Base-by-base conservation (phyloP, 2,888 invertebrate species). In the Keiferia lycopersicella region DNA sequence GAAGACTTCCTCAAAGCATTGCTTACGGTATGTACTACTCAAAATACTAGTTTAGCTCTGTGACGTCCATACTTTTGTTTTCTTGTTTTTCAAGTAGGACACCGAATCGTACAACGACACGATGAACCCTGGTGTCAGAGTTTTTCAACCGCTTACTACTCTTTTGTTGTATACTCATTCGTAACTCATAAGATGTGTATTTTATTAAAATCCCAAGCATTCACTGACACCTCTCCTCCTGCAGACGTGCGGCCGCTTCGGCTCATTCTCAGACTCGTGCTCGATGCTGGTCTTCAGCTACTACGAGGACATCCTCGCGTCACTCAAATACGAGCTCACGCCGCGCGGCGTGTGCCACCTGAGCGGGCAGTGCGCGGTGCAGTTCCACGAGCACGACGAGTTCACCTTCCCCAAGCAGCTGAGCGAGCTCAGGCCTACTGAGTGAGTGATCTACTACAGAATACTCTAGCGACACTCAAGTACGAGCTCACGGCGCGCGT, bases 201-300 rank as follows among this genome's bases (percentile, higher is more conserved):
- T n/a, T n/a, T n/a, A n/a, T n/a, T n/a, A n/a, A n/a, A n/a, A n/a
- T n/a, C n/a, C n/a, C n/a, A n/a, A n/a, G n/a, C n/a, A n/a, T n/a
- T n/a, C n/a, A n/a, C n/a, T n/a, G n/a, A n/a, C n/a, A n/a, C n/a
- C 18, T 8, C 50, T 22, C 22, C 8, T 11, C 45, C n/a, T 6
- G 67, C 92, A 75, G 91, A 74, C 93, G 0, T 97, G 98, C 82
- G 94, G 95, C 57, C 87, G 93, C 65, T 83, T 95, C 77, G 94
- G 95, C 61, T 95, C 95, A 2, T 94, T 95, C 56, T 95, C 96
- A 0, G 97, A 97, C 84, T 95, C 95, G 10, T 98, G 98, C 78
- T 93, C 95, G 53, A 94, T 94, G 78, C 93, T 95, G 14, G 92
- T 96, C 38, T 88, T 96, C 66, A 94, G 93, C 20, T 93, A 97